A percentile compares a stretch with the other conserved stretches of the same genome.
Evolutionary conservation across 2,888 invertebrate genomes (phyloP).

Genomic region (Mesorhabditis belari): DNA sequence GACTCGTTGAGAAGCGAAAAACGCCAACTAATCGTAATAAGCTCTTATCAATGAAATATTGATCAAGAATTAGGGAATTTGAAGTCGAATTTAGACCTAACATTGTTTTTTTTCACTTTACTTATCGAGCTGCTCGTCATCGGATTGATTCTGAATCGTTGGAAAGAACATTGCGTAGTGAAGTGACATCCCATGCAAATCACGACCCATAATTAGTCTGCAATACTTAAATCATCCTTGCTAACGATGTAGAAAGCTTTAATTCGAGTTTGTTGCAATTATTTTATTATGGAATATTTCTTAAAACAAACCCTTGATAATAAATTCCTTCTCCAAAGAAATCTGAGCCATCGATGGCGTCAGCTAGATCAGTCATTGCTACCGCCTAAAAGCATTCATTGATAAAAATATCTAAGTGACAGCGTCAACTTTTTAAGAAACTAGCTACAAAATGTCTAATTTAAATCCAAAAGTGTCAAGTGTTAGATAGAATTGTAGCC

Average conservation of each 20-base stretch:
- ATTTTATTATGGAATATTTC: neutral
- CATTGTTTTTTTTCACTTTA: too few species aligned
- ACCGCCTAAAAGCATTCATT: slow-evolving; percentile 14
- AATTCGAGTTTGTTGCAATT: too few species aligned
- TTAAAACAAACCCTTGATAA: slow-evolving; percentile 29
- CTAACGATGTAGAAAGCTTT: neutral
- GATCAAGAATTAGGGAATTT: too few species aligned
- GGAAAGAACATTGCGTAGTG: slow-evolving; percentile 92
- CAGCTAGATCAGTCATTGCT: slow-evolving; percentile 42
- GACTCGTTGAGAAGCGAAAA: too few species aligned
- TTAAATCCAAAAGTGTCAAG: neutral
- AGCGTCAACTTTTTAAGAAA: neutral
- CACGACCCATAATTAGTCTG: slow-evolving; percentile 43
- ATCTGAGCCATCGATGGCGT: slow-evolving; percentile 45
- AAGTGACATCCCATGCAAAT: slow-evolving; percentile 64
- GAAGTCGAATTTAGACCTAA: too few species aligned
- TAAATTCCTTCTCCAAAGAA: slow-evolving; percentile 51
- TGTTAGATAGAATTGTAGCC: neutral
- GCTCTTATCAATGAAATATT: too few species aligned
- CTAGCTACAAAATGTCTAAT: too few species aligned
- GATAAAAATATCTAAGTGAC: neutral
- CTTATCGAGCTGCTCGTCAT: slow-evolving; percentile 76
- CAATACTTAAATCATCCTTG: slow-evolving; percentile 9
- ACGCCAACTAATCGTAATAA: too few species aligned
- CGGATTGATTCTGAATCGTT: slow-evolving; percentile 74